These are phyloP conservation scores for Campopleginae sp. DNA, from an alignment of 2,888 invertebrate species.

Conservation along the genomic window DNA sequence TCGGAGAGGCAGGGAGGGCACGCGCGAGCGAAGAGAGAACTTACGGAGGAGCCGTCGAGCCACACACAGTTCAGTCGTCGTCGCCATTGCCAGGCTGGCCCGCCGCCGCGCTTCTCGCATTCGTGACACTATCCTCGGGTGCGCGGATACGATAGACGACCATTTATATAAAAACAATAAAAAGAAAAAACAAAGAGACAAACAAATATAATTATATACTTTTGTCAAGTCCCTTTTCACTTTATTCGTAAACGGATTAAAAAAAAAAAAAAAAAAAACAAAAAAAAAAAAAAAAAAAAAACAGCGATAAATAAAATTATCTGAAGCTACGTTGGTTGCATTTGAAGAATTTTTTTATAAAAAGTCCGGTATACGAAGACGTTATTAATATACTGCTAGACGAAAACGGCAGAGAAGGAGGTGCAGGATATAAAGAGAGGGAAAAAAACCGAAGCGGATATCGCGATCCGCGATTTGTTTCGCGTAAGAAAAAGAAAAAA, in stretches of 20 bases:
- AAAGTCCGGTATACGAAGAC: conserved; percentile 61
- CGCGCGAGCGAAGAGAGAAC: conserved; percentile 76
- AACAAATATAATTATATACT: conserved; percentile 41
- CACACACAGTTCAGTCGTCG: conserved; percentile 84
- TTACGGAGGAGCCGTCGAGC: conserved; percentile 77
- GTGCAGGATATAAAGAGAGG: conserved; percentile 44
- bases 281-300: conserved; percentile 23
- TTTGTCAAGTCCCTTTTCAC: conserved; percentile 54
- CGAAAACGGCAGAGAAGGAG: conserved; percentile 49
- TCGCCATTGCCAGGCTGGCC: conserved; percentile 84
- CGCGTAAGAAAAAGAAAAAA: conserved; percentile 35
- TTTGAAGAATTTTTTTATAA: conserved; percentile 37
- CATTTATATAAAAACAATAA: conserved; percentile 59
- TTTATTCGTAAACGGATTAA: conserved; percentile 55
- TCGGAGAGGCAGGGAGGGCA: conserved; percentile 75
- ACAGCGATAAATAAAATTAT: conserved; percentile 38
- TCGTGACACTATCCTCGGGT: conserved; percentile 73
- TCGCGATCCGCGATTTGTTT: conserved; percentile 49
- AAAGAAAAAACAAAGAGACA: conserved; percentile 44
- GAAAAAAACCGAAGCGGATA: conserved; percentile 60
- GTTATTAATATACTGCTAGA: conserved; percentile 66
- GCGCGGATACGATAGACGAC: conserved; percentile 82
- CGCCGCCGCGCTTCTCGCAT: conserved; percentile 82
- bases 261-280: conserved; percentile 32
- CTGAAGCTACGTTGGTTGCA: conserved; percentile 51